Evolutionary conservation across 2,113 vertebrate genomes (phyloP).

Genomic region (Tiliqua scincoides): DNA sequence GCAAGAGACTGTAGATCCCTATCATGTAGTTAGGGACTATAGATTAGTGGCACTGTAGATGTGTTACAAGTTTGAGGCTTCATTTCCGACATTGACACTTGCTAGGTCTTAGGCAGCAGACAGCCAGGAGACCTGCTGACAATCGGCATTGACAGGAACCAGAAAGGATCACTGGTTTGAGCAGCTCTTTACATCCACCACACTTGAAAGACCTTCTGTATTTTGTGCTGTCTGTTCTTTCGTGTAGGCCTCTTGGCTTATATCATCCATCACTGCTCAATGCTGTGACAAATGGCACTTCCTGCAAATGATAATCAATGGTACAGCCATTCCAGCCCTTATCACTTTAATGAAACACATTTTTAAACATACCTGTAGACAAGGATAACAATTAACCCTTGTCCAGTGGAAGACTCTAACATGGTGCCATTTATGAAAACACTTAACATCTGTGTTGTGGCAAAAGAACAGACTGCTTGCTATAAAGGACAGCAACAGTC

Average conservation of each 20-base stretch:
- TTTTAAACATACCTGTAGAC: slow-evolving; percentile 25
- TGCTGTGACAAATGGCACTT: slow-evolving; percentile 25
- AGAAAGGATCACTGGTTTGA: not conserved
- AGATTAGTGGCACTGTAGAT: too few relatives aligned
- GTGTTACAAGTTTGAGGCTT: not conserved
- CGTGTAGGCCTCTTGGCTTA: not conserved
- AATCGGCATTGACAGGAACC: not conserved
- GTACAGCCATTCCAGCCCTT: slow-evolving; percentile 27
- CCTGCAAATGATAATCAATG: slow-evolving; percentile 35
- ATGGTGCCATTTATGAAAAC: slow-evolving; percentile 22
- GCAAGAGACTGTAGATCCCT: too few relatives aligned
- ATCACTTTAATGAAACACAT: slow-evolving; percentile 39
- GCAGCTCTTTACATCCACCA: not conserved
- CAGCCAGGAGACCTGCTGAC: not conserved
- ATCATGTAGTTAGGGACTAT: too few relatives aligned
- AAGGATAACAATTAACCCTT: slow-evolving; percentile 30
- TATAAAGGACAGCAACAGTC: not conserved
- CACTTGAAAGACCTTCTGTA: not conserved
- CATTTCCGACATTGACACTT: not conserved
- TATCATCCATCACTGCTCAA: slow-evolving; percentile 30
- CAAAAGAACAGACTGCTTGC: not conserved
- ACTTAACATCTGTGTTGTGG: not conserved
- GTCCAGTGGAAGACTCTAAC: slow-evolving; percentile 14
- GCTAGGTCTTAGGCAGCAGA: not conserved
- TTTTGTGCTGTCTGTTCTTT: slow-evolving; percentile 10